These are phyloP conservation scores for Drosophila monieri DNA, from an alignment of 2,888 invertebrate genomes.

Conservation along the genomic window DNA sequence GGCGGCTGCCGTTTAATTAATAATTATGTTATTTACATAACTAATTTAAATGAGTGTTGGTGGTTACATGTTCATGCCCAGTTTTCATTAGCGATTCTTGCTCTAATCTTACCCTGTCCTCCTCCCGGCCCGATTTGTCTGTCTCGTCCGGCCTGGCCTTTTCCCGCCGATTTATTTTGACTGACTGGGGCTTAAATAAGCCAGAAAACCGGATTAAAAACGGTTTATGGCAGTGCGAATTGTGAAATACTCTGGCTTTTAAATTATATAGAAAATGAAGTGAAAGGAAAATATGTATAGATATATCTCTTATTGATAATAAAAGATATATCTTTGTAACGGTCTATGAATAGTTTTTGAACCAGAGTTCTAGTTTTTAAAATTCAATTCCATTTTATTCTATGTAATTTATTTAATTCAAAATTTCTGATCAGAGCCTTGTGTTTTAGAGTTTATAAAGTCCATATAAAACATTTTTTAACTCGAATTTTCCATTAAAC, in stretches of 20 bases:
- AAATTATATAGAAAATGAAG: neutral
- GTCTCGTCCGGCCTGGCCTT: slow-evolving; percentile 36
- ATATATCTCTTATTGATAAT: no score
- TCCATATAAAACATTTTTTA: no score
- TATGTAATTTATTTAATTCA: no score
- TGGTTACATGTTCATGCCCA: slow-evolving; percentile 63
- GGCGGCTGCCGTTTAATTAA: slow-evolving; percentile 54
- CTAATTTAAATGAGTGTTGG: slow-evolving; percentile 64
- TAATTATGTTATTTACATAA: slow-evolving; percentile 64
- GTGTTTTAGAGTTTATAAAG: no score
- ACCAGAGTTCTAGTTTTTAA: no score
- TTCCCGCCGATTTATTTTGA: slow-evolving; percentile 53
- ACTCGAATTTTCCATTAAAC: no score
- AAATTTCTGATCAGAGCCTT: no score
- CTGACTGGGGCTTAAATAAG: slow-evolving; percentile 43
- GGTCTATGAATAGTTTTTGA: no score
- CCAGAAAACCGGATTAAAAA: slow-evolving; percentile 45
- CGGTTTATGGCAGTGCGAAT: slow-evolving; percentile 10
- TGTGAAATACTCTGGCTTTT: slow-evolving; percentile 12
- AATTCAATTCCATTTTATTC: no score
- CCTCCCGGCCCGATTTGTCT: slow-evolving; percentile 8
- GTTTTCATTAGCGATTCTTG: slow-evolving; percentile 59
- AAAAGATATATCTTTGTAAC: no score
- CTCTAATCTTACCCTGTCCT: slow-evolving; percentile 4
- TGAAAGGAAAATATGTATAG: no score